These are phyloP conservation scores for Danionella cerebrum DNA, from an alignment of 2,113 vertebrate genomes.

Conservation along the genomic window DNA sequence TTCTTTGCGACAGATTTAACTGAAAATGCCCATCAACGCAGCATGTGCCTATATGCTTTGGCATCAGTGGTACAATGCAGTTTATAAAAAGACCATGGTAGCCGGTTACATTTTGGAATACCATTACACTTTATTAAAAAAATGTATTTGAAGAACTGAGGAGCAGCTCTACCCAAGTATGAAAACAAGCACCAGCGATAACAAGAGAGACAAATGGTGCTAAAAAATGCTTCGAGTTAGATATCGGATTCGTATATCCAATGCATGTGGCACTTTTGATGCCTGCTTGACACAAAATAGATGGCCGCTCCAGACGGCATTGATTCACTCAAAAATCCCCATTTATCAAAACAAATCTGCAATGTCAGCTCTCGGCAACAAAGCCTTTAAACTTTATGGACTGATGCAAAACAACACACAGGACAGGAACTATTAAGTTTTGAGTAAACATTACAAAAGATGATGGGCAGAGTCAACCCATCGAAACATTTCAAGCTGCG, in stretches of 20 bases:
- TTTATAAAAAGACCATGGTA: too few relatives aligned
- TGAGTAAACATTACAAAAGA: background rate
- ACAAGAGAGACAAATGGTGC: background rate
- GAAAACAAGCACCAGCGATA: background rate
- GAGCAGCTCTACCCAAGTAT: background rate
- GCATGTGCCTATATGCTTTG: too few relatives aligned
- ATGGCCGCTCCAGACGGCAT: slow-evolving; percentile 29
- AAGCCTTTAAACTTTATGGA: slow-evolving; percentile 11
- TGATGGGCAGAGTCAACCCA: background rate
- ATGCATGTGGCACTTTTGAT: background rate
- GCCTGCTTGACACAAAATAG: slow-evolving; percentile 33
- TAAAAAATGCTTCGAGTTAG: slow-evolving; percentile 6
- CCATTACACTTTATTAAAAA: background rate
- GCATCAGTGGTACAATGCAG: too few relatives aligned
- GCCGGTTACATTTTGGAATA: too few relatives aligned
- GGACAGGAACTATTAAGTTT: background rate
- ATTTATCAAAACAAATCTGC: slow-evolving; percentile 30
- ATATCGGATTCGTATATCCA: slow-evolving; percentile 21
- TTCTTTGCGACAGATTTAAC: too few relatives aligned
- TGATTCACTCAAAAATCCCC: slow-evolving; percentile 30
- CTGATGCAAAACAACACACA: background rate
- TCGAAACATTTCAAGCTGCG: slow-evolving; percentile 1
- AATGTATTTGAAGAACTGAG: background rate
- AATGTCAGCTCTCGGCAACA: slow-evolving; percentile 20
- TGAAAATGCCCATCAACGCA: too few relatives aligned